These are phyloP conservation scores for Bombus consobrinus DNA, from an alignment of 1,140 invertebrate species.

Conservation along the genomic window DNA sequence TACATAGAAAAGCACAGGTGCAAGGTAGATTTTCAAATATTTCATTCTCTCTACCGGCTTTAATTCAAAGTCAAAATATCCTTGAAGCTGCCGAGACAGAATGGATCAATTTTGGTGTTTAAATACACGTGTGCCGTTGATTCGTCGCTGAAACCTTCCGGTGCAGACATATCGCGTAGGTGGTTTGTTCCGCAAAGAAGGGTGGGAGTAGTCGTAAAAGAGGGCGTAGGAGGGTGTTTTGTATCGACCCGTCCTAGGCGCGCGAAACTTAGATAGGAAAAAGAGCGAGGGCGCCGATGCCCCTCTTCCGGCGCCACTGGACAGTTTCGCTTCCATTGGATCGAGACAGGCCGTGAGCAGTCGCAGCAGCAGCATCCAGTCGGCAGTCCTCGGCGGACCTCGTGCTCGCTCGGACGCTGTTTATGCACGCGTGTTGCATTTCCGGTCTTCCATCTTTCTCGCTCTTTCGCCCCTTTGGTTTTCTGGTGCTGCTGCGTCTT, in stretches of 20 bases:
- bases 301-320: slow-evolving; percentile 65
- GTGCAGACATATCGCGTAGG: neutral
- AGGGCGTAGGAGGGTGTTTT: slow-evolving; percentile 51
- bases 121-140: neutral
- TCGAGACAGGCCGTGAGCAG: slow-evolving; percentile 27
- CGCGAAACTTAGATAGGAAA: slow-evolving; percentile 37
- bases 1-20: neutral
- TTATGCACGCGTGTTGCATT: slow-evolving; percentile 49
- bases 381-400: slow-evolving; percentile 64
- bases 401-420: slow-evolving; percentile 59
- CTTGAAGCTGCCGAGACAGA: neutral
- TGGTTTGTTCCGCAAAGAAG: neutral
- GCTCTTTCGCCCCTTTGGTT: slow-evolving; percentile 32
- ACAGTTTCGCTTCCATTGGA: slow-evolving; percentile 53
- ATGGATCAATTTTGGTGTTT: slow-evolving; percentile 15
- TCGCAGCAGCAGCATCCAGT: slow-evolving; percentile 55
- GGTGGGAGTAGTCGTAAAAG: neutral
- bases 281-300: slow-evolving; percentile 30
- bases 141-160: neutral
- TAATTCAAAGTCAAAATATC: neutral
- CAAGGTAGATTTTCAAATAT: neutral
- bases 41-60: neutral
- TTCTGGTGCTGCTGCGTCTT: neutral
- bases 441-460: slow-evolving; percentile 53
- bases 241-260: slow-evolving; percentile 53